Conservation (phyloP, 2,797 vertebrate genomes). For the Xenentodon cancila region DNA sequence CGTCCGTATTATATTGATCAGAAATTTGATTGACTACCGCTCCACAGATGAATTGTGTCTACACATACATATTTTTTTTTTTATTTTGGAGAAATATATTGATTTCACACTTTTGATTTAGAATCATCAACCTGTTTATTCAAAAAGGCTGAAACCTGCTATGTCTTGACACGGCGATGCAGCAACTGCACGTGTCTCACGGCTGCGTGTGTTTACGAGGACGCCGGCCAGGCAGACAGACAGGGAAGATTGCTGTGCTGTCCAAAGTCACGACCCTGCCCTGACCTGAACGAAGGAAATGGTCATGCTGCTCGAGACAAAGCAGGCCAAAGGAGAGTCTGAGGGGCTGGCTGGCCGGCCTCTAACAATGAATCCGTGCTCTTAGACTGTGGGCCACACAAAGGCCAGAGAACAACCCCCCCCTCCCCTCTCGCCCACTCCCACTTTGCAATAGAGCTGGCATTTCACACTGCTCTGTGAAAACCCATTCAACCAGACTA, state of each 20-base stretch:
- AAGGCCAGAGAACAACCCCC: slow-evolving; percentile 78
- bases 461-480: slow-evolving; percentile 86
- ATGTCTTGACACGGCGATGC: slow-evolving; percentile 1
- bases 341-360: slow-evolving; percentile 79
- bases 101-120: slow-evolving; percentile 2
- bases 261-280: slow-evolving; percentile 87
- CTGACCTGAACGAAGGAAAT: slow-evolving; percentile 87
- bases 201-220: slow-evolving; percentile 57
- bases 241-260: slow-evolving; percentile 77
- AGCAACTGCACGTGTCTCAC: slow-evolving; percentile 33
- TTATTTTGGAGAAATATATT: not conserved
- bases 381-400: slow-evolving; percentile 80
- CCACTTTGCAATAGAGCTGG: slow-evolving; percentile 83
- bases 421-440: slow-evolving; percentile 70
- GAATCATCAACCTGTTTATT: not conserved
- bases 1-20: slow-evolving; percentile 11
- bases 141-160: not conserved
- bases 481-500: slow-evolving; percentile 86
- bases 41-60: not conserved
- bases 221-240: slow-evolving; percentile 66
- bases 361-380: slow-evolving; percentile 82
- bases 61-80: not conserved
- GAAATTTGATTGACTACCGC: slow-evolving; percentile 11
- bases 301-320: slow-evolving; percentile 83
- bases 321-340: slow-evolving; percentile 83